Conservation (phyloP, 2,113 vertebrate genomes). For the Chionis minor region DNA sequence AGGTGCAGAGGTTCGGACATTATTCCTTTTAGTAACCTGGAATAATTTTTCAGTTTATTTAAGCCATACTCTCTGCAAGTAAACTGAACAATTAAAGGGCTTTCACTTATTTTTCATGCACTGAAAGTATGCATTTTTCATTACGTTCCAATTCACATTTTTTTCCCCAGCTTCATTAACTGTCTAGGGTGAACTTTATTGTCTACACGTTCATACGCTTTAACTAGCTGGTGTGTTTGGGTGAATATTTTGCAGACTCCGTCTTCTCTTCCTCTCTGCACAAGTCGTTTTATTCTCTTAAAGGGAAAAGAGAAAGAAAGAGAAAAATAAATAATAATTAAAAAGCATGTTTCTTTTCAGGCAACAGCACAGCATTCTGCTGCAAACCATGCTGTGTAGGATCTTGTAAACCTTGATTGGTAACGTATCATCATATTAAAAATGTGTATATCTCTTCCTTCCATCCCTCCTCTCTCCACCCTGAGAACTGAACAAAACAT, state of each 20-base stretch:
- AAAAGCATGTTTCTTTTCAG: constrained; percentile 2
- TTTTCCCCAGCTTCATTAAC: constrained; percentile 58
- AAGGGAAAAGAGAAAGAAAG: constrained; percentile 25
- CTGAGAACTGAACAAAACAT: constrained; percentile 21
- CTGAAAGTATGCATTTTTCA: constrained; percentile 72
- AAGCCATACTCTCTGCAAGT: constrained; percentile 33
- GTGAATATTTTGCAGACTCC: constrained; percentile 28
- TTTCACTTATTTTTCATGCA: constrained; percentile 67
- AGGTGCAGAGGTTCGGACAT: background rate
- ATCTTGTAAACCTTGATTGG: constrained; percentile 38
- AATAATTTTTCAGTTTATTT: constrained; percentile 48
- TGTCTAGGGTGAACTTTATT: constrained; percentile 71
- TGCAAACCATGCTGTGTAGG: background rate
- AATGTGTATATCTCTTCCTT: background rate
- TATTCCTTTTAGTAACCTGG: background rate
- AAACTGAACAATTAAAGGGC: constrained; percentile 68
- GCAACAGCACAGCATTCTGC: background rate
- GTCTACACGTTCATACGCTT: constrained; percentile 45
- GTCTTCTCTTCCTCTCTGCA: constrained; percentile 1
- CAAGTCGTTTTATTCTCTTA: constrained; percentile 19
- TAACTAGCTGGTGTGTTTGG: constrained; percentile 21
- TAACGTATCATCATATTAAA: constrained; percentile 47
- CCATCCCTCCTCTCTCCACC: no score
- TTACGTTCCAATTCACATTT: constrained; percentile 65
- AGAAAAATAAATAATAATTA: constrained; percentile 30